Base-by-base conservation (phyloP, 1,140 invertebrate species). In the Tetramorium parvispinum region DNA sequence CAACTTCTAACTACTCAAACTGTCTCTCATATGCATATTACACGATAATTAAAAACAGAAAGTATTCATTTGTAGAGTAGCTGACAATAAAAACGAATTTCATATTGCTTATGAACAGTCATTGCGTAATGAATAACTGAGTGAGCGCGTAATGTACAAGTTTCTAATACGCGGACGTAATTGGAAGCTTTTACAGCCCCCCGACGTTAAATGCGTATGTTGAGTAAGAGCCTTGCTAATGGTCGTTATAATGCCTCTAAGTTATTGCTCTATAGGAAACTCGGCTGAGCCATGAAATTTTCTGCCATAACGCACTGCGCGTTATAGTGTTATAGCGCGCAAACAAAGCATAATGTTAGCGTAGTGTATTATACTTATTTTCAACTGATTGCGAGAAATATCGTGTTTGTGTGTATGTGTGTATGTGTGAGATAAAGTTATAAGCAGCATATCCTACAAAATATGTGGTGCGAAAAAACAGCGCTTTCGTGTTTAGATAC, bases 261-360 rank as follows among this genome's bases (percentile, higher is more conserved):
- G 32, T 78, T 85, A 85, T 65, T 65, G 63, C 59, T 77, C 46
- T 77, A 78, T 78, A 78, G 73, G 24, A 85, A 78, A 85, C 82
- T 85, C 57, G 43, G 32, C 11, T 21, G 27, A 37, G 73, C 32
- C 18, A 65, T 78, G 78, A 78, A 59, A 77, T 66, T 65, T 18
- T 85, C 53, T 46, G 16, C 43, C 18, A 7, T 37, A 77, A 77
- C 57, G 21, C 43, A 53, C 6, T 57, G 18, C 66, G 43, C 66
- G 43, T 61, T 46, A 59, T 32, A 61, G 51, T 11, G 21, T 53
- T 57, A 40, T 43, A 63, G n/a, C 40, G 75, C 59, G 27, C 59
- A 85, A 85, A 63, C 59, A 65, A 11, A 78, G 43, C 32, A 32
- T 85, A 46, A 78, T 78, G 27, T 46, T 43, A 24, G n/a, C n/a